Percentiles rank a stretch among this genome's conserved stretches.
phyloP scores from a whole-genome alignment of 2,113 vertebrate species.

The Chlamydotis undulata region DNA sequence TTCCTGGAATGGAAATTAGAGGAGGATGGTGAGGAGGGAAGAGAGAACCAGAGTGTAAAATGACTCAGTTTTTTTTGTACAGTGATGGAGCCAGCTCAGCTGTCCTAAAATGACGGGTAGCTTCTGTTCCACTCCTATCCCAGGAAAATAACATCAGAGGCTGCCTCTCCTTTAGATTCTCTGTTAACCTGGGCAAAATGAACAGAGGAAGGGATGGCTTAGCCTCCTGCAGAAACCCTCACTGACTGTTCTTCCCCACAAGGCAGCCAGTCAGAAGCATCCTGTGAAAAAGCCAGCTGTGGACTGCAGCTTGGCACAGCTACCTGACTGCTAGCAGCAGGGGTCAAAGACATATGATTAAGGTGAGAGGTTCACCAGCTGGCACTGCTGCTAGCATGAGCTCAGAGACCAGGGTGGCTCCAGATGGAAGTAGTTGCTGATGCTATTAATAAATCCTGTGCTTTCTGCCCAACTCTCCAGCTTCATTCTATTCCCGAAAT shows the following conservation, averaged over 20 bases:
- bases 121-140: not conserved
- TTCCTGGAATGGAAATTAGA: conserved; percentile 22
- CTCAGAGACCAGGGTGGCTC: conserved; percentile 17
- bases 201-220: not conserved
- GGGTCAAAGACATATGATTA: not conserved
- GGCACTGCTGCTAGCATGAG: not conserved
- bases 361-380: conserved; percentile 28
- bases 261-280: not conserved
- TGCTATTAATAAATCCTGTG: conserved; percentile 10
- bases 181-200: not conserved
- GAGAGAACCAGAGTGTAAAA: not conserved
- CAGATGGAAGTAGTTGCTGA: not conserved
- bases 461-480: not conserved
- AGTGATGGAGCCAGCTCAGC: not conserved
- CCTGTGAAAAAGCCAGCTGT: not conserved
- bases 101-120: not conserved
- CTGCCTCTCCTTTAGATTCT: not conserved
- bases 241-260: not conserved
- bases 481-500: not conserved
- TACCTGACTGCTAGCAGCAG: not conserved
- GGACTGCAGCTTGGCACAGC: not conserved
- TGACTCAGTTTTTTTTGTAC: not conserved
- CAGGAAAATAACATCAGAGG: not conserved
- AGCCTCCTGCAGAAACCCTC: not conserved
- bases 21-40: not conserved